Evolutionary conservation across 2,888 invertebrate species (phyloP), one percentile per base, ranked within the genome.

Genomic region (Leuctra nigra): DNA sequence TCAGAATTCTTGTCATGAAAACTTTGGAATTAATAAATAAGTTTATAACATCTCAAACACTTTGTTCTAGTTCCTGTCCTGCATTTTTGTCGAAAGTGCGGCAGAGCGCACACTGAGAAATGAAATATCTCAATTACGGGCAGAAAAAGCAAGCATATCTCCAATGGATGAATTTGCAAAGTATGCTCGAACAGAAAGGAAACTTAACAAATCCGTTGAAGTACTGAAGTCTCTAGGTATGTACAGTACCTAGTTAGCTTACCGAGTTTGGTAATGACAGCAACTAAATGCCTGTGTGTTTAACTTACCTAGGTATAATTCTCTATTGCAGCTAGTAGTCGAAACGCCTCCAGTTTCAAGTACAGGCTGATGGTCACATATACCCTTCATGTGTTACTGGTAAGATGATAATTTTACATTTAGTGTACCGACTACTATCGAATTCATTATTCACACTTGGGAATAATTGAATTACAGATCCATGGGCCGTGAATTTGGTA

Each of bases 151-250:
- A 16, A 46, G 16, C 13, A 29, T 54, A 33, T 54, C 54, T 29
- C 22, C 46, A n/a, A 20, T 54, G 7, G 54, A 54, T 46, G 29
- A 41, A n/a, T 54, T 54, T 54, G 46, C 54, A 2, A 16, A 33
- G 11, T 54, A 54, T 46, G 54, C 54, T 11, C 22, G 54, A 22
- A 23, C 22, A 14, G 46, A 54, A 18, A 23, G 54, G 33, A 29
- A 33, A 29, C 46, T 54, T n/a, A 54, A 46, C n/a, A 54, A 54
- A 16, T 24, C 46, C 1, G 18, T 18, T 11, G 54, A 54, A 44
- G 46, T 46, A 16, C 20, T 54, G 14, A 54, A 46, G 20, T 4
- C 25, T 6, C 14, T 46, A 25, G 44, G 46, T 54, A 44, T 4
- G 18, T 24, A n/a, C 9, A 50, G 13, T 41, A 9, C 13, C 13